Conservation (phyloP, 2,888 invertebrate genomes). For the Philopedon plagiatum region DNA sequence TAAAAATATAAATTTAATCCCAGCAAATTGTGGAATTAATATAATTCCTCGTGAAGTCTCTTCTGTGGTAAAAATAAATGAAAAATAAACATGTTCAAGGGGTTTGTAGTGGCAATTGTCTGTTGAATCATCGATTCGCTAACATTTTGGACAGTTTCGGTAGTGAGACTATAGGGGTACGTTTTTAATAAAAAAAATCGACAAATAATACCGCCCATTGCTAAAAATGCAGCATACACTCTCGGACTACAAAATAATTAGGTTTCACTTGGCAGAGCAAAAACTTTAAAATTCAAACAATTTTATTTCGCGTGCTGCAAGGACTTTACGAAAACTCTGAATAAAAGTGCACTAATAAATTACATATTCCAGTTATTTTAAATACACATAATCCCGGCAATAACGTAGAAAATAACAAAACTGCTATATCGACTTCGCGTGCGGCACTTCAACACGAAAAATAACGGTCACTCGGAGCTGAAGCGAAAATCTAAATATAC, state of each 20-base stretch:
- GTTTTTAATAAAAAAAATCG: no score
- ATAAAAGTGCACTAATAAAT: constrained; percentile 41
- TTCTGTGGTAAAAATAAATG: no score
- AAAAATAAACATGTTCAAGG: no score
- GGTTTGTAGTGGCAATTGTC: no score
- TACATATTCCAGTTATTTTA: constrained; percentile 39
- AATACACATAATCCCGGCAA: constrained; percentile 45
- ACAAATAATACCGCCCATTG: no score
- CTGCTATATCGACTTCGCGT: constrained; percentile 44
- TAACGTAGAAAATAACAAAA: constrained; percentile 45
- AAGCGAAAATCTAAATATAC: constrained; percentile 35
- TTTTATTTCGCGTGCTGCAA: constrained; percentile 27
- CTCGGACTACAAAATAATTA: background rate
- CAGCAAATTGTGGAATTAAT: no score
- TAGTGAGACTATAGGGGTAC: no score
- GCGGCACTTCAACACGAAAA: constrained; percentile 19
- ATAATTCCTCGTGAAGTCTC: no score
- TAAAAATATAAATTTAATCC: no score
- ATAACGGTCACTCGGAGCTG: constrained; percentile 16
- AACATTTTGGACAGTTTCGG: no score
- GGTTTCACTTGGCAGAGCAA: background rate
- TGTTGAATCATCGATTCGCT: no score
- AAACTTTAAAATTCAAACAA: constrained; percentile 22
- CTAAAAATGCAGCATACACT: background rate
- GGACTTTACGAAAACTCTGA: constrained; percentile 17